phyloP scores from a whole-genome alignment of 2,888 invertebrate species.

The Apamea sordens region DNA sequence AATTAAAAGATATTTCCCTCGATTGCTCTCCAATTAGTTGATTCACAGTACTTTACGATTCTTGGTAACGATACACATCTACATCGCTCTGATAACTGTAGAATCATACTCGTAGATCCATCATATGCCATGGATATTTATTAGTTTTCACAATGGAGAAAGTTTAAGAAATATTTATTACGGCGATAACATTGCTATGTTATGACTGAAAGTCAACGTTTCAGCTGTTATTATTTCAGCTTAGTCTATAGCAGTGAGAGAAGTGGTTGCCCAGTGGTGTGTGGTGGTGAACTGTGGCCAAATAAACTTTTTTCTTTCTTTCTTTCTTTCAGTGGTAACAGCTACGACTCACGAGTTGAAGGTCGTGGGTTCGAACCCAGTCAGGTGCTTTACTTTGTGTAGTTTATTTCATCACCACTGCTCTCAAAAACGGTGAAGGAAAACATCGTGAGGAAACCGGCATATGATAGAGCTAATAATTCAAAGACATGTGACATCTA shows the following conservation, averaged over 20 bases:
- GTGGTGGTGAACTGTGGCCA: too few relatives aligned
- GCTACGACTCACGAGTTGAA: too few relatives aligned
- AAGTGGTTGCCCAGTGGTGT: too few relatives aligned
- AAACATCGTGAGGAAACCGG: too few relatives aligned
- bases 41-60: constrained; percentile 59
- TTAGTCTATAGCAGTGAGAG: neutral
- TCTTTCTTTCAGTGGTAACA: too few relatives aligned
- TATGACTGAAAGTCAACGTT: constrained; percentile 1
- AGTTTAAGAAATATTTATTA: constrained; percentile 38
- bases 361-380: too few relatives aligned
- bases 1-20: constrained; percentile 53
- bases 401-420: too few relatives aligned
- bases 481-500: too few relatives aligned
- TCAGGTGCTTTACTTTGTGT: too few relatives aligned
- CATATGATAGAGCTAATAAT: too few relatives aligned
- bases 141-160: constrained; percentile 55
- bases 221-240: neutral
- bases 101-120: constrained; percentile 60
- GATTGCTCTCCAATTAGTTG: constrained; percentile 47
- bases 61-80: constrained; percentile 58
- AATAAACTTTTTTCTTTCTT: too few relatives aligned
- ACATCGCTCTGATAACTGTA: constrained; percentile 64
- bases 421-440: too few relatives aligned
- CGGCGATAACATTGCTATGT: constrained; percentile 9
- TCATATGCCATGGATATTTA: constrained; percentile 53